Base-by-base conservation (phyloP, 2,113 vertebrate species). In the Leptobrachium ailaonicum region DNA sequence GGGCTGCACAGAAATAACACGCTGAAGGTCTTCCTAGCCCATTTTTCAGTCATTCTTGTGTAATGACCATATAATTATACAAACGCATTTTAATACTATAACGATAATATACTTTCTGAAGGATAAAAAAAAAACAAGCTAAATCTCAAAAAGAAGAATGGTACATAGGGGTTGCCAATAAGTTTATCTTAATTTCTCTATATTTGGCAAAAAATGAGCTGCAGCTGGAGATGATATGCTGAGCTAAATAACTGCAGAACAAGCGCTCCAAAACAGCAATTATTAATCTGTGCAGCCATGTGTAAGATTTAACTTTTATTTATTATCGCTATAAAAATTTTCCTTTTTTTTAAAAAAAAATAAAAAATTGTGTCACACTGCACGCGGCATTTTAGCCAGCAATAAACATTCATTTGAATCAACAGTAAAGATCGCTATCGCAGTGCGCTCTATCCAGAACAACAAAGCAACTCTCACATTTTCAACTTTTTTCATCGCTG, bases 171-270 rank as follows among this genome's bases (percentile, higher is more conserved):
- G 45, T 84, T 90, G 93, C 93, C 92, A 94, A 91, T 90, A 92
- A 91, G 90, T 91, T 92, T 92, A 93, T 93, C 90, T 93, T 92
- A 91, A 94, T 92, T 93, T 92, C 91, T 94, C 92, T 92, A 92
- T 91, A 93, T 93, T 93, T 94, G 93, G 93, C 93, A 93, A 91
- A 92, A 92, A 90, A 84, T 88, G 86, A 79, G 89, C 91, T 92
- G 93, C 93, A 94, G 93, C 92, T 94, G 93, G 92, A 91, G 90
- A 89, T 88, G 89, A 92, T 90, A 87, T 87, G 88, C 89, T 92
- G 92, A 92, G 91, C 89, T 88, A 83, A 91, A 92, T 91, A 91
- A 88, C 90, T 89, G 86, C 88, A 84, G 86, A 69, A 90, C 85
- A 84, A 91, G 92, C 83, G 90, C 86, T 90, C 90, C 91, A 89